phyloP scores from a whole-genome alignment of 2,888 invertebrate genomes.

The Cantharis nigra region DNA sequence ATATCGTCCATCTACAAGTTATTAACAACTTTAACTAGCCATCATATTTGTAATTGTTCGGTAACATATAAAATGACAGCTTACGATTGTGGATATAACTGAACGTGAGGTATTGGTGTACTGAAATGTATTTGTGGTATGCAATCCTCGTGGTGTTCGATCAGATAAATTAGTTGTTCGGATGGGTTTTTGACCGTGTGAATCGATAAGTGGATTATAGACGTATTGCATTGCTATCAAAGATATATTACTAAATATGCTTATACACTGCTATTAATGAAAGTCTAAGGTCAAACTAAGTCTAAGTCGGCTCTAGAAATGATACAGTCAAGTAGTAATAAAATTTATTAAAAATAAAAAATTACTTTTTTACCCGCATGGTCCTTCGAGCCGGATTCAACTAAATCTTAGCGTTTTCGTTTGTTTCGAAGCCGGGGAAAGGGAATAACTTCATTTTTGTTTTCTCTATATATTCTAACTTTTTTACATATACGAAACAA shows the following conservation, averaged over 20 bases:
- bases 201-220: slow-evolving; percentile 54
- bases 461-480: background rate
- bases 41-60: slow-evolving; percentile 54
- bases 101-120: slow-evolving; percentile 32
- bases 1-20: slow-evolving; percentile 47
- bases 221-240: slow-evolving; percentile 40
- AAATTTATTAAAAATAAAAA: background rate
- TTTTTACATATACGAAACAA: slow-evolving; percentile 1
- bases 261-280: slow-evolving; percentile 24
- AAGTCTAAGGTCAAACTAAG: slow-evolving; percentile 11
- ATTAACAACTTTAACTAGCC: slow-evolving; percentile 54
- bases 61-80: slow-evolving; percentile 55
- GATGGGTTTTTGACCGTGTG: slow-evolving; percentile 56
- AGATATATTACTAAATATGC: slow-evolving; percentile 28
- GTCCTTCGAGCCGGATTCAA: background rate
- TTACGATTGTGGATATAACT: slow-evolving; percentile 31
- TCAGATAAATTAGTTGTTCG: slow-evolving; percentile 53
- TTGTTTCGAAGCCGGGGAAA: background rate
- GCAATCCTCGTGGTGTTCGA: slow-evolving; percentile 48
- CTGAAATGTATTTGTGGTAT: slow-evolving; percentile 49
- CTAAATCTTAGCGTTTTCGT: too few relatives aligned
- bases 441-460: background rate
- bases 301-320: background rate
- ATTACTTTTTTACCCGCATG: background rate
- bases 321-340: background rate